Percentiles rank a stretch among this genome's conserved stretches.
Evolutionary conservation across 1,140 invertebrate species (phyloP).

Genomic region (Augochlora pura): DNA sequence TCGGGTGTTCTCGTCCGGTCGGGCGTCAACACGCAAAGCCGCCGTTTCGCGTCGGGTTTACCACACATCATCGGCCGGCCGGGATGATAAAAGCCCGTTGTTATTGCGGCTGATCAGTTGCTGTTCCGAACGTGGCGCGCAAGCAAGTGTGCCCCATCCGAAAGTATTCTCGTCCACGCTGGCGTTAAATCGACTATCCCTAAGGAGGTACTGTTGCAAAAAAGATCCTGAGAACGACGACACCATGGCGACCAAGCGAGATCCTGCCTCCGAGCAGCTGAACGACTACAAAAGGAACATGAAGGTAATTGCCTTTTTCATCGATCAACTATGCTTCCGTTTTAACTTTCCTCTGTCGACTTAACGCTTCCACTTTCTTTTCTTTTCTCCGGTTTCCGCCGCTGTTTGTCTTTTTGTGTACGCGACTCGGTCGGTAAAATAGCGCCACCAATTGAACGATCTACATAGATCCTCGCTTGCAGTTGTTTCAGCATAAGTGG

Average conservation of each 20-base stretch:
- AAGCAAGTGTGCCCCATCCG: neutral
- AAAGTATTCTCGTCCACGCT: neutral
- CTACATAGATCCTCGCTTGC: neutral
- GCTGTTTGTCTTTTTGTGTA: neutral
- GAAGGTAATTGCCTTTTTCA: constrained; percentile 78
- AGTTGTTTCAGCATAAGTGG: neutral
- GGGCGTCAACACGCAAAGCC: constrained; percentile 7
- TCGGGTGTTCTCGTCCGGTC: constrained; percentile 6
- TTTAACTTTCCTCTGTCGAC: neutral
- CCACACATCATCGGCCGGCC: neutral
- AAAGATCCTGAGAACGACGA: neutral
- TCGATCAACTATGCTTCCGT: neutral
- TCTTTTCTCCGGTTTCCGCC: neutral
- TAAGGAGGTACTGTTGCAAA: constrained; percentile 18
- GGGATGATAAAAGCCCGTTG: constrained; percentile 60
- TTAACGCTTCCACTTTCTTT: neutral
- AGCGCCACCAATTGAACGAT: neutral
- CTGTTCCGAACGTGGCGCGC: neutral
- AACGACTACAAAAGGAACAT: constrained; percentile 83
- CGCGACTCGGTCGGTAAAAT: neutral
- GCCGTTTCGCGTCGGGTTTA: neutral
- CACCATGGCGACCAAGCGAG: constrained; percentile 67
- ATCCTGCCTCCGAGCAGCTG: constrained; percentile 86
- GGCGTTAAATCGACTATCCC: neutral
- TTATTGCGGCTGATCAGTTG: constrained; percentile 37